Evolutionary conservation across 2,888 invertebrate species (phyloP).

Genomic region (Caenorhabditis imperialis): DNA sequence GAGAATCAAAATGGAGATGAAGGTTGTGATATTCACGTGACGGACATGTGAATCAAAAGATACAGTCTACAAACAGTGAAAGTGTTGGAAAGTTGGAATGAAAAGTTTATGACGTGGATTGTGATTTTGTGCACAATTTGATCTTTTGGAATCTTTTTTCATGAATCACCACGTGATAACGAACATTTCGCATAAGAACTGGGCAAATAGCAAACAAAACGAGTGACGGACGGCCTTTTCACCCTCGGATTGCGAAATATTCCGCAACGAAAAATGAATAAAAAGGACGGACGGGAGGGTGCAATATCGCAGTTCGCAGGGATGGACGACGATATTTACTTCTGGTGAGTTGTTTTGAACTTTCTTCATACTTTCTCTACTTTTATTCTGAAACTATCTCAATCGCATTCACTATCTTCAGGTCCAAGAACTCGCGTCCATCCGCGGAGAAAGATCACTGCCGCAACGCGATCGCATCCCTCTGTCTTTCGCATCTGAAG

Average conservation of each 20-base stretch:
- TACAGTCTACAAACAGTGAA: no score
- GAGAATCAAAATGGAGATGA: no score
- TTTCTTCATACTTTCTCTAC: not conserved
- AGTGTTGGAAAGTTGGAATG: no score
- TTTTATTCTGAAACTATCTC: no score
- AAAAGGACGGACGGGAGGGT: conserved; percentile 10
- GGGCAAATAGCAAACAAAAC: conserved; percentile 17
- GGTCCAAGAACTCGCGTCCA: conserved; percentile 28
- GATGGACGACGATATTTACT: conserved; percentile 28
- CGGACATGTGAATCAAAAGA: no score
- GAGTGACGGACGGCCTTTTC: not conserved
- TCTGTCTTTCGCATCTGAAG: conserved; percentile 23
- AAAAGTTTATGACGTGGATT: no score
- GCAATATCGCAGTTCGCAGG: not conserved
- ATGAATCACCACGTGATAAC: conserved; percentile 22
- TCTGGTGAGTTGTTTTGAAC: conserved; percentile 37
- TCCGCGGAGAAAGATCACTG: conserved; percentile 17
- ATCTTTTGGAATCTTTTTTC: conserved; percentile 10
- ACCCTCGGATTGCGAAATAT: conserved; percentile 29
- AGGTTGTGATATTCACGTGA: no score
- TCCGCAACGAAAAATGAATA: conserved; percentile 31
- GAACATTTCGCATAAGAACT: no score
- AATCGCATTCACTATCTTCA: no score
- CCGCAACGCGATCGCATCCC: conserved; percentile 20
- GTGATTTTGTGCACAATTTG: conserved; percentile 4